phyloP scores from a whole-genome alignment of 2,888 invertebrate genomes.

The Opisthograptis luteolata region DNA sequence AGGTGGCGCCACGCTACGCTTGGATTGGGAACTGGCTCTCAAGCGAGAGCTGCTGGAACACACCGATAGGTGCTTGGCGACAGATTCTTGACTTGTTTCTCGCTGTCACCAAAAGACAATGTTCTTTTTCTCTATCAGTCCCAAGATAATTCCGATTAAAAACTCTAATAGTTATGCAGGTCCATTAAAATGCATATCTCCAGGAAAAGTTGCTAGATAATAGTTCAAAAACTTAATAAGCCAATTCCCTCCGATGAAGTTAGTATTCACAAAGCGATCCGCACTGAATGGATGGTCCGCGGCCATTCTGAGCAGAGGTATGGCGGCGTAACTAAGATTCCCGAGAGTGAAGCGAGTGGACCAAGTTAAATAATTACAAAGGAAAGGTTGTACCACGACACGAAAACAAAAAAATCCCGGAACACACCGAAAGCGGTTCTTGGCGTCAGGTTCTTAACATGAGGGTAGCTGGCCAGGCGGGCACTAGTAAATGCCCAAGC shows the following conservation, averaged over 20 bases:
- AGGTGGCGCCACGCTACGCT: no score
- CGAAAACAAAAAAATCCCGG: no score
- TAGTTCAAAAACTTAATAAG: constrained; percentile 32
- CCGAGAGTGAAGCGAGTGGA: constrained; percentile 1
- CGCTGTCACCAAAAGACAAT: no score
- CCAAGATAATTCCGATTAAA: not conserved
- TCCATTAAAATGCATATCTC: constrained; percentile 30
- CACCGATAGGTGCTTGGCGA: no score
- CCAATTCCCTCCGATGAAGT: constrained; percentile 28
- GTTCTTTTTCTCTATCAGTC: no score
- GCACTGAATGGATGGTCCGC: constrained; percentile 17
- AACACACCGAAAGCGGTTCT: no score
- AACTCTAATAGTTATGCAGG: constrained; percentile 7
- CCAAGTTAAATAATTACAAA: not conserved
- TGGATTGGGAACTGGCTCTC: no score
- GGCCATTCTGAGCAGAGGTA: constrained; percentile 11
- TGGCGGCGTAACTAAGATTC: constrained; percentile 14
- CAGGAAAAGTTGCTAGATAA: constrained; percentile 20
- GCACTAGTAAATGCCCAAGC: no score
- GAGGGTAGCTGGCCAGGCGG: no score
- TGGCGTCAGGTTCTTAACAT: no score
- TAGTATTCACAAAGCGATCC: constrained; percentile 19
- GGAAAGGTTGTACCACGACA: not conserved
- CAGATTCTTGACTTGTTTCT: no score
- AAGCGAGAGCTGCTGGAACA: no score